Percentiles rank a stretch among this genome's conserved stretches.
These are phyloP conservation scores for Heliconius sara DNA, from an alignment of 2,888 invertebrate species.

Conservation along the genomic window DNA sequence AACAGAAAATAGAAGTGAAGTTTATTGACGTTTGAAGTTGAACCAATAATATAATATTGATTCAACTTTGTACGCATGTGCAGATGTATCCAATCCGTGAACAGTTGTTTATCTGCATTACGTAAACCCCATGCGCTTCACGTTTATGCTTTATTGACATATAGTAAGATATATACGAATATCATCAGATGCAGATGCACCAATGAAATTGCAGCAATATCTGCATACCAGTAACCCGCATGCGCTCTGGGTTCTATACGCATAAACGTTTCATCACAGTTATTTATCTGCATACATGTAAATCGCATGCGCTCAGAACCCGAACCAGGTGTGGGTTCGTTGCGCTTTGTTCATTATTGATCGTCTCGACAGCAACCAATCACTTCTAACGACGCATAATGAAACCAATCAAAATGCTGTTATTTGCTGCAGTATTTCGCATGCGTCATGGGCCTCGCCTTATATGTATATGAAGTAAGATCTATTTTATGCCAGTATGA, in stretches of 20 bases:
- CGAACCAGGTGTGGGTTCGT: no score
- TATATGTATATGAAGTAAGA: neutral
- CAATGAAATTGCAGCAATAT: neutral
- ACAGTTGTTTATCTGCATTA: neutral
- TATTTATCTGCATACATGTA: conserved; percentile 9
- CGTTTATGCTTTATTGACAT: neutral
- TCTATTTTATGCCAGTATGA: neutral
- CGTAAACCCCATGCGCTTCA: conserved; percentile 8
- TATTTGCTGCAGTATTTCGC: neutral
- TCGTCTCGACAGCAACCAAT: neutral
- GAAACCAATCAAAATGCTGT: neutral
- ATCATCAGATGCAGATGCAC: neutral
- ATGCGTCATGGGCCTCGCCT: neutral
- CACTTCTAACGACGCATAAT: neutral
- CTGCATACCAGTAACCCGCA: conserved; percentile 11
- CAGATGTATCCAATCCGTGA: neutral
- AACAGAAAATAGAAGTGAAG: neutral
- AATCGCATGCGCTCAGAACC: conserved; percentile 15
- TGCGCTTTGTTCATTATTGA: neutral
- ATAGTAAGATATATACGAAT: neutral
- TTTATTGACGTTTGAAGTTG: conserved; percentile 1
- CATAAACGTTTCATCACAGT: neutral
- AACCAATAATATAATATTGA: neutral
- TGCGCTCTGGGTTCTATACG: neutral
- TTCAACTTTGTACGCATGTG: neutral